Percentiles rank a stretch among this genome's conserved stretches.
phyloP scores from a whole-genome alignment of 1,140 invertebrate species.

The Drosophila miranda region DNA sequence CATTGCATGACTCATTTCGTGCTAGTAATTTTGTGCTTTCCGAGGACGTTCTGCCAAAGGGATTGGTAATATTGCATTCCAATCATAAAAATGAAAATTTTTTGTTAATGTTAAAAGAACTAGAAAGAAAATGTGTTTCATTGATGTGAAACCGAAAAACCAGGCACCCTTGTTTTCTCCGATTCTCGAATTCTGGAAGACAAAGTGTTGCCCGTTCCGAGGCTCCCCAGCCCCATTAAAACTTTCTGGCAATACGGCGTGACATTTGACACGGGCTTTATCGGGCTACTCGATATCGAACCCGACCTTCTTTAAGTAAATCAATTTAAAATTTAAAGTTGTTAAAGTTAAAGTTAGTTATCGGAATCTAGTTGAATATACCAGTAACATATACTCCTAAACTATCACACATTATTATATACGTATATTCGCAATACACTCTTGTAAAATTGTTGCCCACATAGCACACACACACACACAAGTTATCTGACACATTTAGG shows the following conservation, averaged over 20 bases:
- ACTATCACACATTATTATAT: slow-evolving; percentile 6
- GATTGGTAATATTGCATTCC: slow-evolving; percentile 28
- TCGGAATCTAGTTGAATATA: slow-evolving; percentile 5
- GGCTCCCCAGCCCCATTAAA: slow-evolving; percentile 44
- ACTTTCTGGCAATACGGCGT: slow-evolving; percentile 48
- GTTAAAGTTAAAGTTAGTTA: slow-evolving; percentile 49
- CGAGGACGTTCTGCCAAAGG: slow-evolving; percentile 28
- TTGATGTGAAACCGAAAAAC: slow-evolving; percentile 28
- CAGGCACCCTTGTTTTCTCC: slow-evolving; percentile 31
- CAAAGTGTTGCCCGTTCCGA: background rate
- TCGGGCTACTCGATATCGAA: background rate
- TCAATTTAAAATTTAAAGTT: slow-evolving; percentile 71
- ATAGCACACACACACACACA: slow-evolving; percentile 51
- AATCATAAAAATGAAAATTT: slow-evolving; percentile 30
- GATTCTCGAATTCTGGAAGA: slow-evolving; percentile 3
- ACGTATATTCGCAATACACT: slow-evolving; percentile 19
- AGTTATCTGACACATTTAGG: slow-evolving; percentile 79
- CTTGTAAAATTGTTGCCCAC: slow-evolving; percentile 33
- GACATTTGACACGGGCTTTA: slow-evolving; percentile 20
- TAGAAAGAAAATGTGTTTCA: slow-evolving; percentile 38
- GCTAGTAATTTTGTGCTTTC: slow-evolving; percentile 53
- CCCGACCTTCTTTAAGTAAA: slow-evolving; percentile 71
- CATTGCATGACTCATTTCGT: slow-evolving; percentile 44
- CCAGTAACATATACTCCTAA: background rate
- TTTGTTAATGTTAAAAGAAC: slow-evolving; percentile 16